Base-by-base conservation (phyloP, 2,797 vertebrate genomes). In the Lacerta bilineata region DNA sequence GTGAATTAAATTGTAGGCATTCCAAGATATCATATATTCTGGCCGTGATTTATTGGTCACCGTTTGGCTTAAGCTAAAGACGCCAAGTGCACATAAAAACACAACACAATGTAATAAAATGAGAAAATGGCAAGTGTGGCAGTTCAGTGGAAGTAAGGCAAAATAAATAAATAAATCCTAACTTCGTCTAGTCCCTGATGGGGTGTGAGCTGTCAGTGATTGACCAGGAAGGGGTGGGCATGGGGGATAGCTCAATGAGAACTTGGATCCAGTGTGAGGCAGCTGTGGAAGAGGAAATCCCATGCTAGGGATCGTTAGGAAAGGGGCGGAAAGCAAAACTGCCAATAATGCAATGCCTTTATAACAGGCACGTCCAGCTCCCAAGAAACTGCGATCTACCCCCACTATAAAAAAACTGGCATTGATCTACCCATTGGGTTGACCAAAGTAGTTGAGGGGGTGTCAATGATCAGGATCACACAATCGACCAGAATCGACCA, bases 1-100 rank as follows among this genome's bases (percentile, higher is more conserved):
- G 61, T 69, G 75, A 86, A 50, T 86, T 91, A 72, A 80, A 78
- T 25, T 90, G 86, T 82, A 75, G 87, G 69, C 13, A 87, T 75
- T 75, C 80, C 80, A 80, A 1, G 1, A 2, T 1, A 83, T 66
- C 82, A 69, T 80, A 3, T 29, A 39, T 87, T 94, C 86, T 66
- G 78, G 72, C 69, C 1, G 66, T 74, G 39, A 79, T 82, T 77
- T 89, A 69, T 71, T 6, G 61, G 23, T 59, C 29, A 83, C 43
- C 9, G 20, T 74, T 80, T 83, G 75, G 66, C 36, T 83, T 46
- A 66, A 55, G 75, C 66, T 80, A 85, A 91, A 89, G 87, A 80
- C 25, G 75, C 33, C 87, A 80, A 88, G 80, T 55, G 29, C 87
- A 89, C 88, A 61, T 84, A 50, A 83, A 33, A 84, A 84, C 59